Evolutionary conservation across 2,113 vertebrate species (phyloP).

Genomic region (Australoheros scitulus): DNA sequence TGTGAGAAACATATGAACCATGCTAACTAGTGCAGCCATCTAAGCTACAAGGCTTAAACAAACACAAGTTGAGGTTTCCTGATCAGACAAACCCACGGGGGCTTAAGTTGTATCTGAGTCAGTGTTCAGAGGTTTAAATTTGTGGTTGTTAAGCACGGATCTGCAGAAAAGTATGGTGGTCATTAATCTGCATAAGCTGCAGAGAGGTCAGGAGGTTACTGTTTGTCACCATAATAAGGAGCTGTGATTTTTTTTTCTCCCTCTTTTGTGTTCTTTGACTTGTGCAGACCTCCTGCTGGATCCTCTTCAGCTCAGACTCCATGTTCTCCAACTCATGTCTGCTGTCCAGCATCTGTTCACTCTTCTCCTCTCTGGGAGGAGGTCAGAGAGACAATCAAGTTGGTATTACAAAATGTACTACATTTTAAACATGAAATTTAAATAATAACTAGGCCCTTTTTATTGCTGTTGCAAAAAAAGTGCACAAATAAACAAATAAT

Average conservation of each 20-base stretch:
- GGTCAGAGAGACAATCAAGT: not conserved
- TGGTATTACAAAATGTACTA: not conserved
- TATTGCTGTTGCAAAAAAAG: not conserved
- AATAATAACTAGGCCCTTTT: not conserved
- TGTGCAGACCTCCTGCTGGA: slow-evolving; percentile 91
- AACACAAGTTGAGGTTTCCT: not conserved
- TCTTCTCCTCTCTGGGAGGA: slow-evolving; percentile 91
- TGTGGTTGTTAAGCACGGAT: slow-evolving; percentile 33
- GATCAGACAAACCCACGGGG: slow-evolving; percentile 23
- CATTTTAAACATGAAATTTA: not conserved
- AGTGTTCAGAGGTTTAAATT: slow-evolving; percentile 29
- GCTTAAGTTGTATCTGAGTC: slow-evolving; percentile 13
- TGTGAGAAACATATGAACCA: not conserved
- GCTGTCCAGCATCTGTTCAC: slow-evolving; percentile 93
- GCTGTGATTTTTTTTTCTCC: not conserved
- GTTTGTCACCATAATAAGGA: slow-evolving; percentile 21
- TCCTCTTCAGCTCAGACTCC: slow-evolving; percentile 90
- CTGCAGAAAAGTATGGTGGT: slow-evolving; percentile 15
- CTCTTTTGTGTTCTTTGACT: not conserved
- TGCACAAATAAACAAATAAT: accelerated
- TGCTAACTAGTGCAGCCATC: not conserved
- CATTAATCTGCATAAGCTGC: slow-evolving; percentile 59
- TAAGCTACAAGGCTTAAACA: not conserved
- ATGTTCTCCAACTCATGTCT: slow-evolving; percentile 94
- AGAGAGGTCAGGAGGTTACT: slow-evolving; percentile 16